Evolutionary conservation across 2,113 vertebrate species (phyloP).

Genomic region (Rhinolophus sinicus): DNA sequence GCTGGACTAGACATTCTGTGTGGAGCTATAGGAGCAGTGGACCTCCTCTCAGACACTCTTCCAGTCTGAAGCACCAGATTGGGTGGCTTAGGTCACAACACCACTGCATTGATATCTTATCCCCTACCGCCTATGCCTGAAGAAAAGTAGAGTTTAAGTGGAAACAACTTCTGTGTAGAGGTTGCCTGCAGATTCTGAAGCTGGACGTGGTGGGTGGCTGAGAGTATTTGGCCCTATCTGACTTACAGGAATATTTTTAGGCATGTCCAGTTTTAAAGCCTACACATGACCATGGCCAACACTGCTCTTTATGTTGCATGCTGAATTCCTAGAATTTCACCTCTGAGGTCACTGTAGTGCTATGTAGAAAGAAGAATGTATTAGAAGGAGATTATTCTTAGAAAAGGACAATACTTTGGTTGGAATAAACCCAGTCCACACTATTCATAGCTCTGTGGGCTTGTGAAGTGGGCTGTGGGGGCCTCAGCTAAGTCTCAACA

Average conservation of each 20-base stretch:
- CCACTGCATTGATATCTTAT: not conserved
- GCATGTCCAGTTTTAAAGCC: slow-evolving; percentile 19
- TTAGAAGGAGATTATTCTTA: not conserved
- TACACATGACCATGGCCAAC: not conserved
- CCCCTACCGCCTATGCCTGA: not conserved
- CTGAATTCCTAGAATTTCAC: slow-evolving; percentile 20
- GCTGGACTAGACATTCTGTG: not conserved
- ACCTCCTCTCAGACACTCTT: not conserved
- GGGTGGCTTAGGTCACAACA: not conserved
- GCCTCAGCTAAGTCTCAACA: not conserved
- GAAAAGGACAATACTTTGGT: not conserved
- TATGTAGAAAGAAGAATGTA: not conserved
- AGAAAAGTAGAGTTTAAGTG: not conserved
- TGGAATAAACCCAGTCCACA: not conserved
- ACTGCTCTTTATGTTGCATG: not conserved
- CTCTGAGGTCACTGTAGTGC: not conserved
- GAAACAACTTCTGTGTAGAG: slow-evolving; percentile 31
- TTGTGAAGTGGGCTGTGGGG: not conserved
- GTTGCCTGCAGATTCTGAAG: not conserved
- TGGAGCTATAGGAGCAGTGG: not conserved
- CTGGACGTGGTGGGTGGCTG: not conserved
- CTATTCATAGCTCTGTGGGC: not conserved
- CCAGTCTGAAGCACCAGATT: not conserved
- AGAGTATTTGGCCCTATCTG: not conserved
- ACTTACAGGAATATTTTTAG: slow-evolving; percentile 39